Percentiles rank a stretch among this genome's conserved stretches.
Conservation (phyloP, 2,888 invertebrate species). For the Adineta ricciae region DNA sequence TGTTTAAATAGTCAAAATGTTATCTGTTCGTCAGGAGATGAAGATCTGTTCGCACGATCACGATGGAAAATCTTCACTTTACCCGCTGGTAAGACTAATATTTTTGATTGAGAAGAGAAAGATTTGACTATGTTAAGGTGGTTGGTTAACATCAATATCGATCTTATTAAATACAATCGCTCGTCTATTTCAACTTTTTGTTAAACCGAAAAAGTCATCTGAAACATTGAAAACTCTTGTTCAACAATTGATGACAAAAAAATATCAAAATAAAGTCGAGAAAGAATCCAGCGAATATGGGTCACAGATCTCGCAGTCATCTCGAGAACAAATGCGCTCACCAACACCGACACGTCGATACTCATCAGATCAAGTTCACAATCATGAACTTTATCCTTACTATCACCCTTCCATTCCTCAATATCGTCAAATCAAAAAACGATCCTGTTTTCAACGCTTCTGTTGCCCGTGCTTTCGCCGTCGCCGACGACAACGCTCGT, state of each 20-base stretch:
- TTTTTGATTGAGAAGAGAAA: no score
- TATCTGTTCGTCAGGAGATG: background rate
- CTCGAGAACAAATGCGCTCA: background rate
- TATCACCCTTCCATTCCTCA: background rate
- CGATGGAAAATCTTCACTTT: background rate
- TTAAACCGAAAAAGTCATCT: background rate
- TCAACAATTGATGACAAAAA: background rate
- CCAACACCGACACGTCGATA: background rate
- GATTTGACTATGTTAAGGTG: background rate
- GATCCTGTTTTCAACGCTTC: background rate
- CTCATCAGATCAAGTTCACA: background rate
- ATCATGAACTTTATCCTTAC: background rate
- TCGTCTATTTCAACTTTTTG: background rate
- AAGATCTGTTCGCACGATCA: background rate
- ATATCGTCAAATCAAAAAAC: constrained; percentile 3
- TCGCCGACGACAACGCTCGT: background rate
- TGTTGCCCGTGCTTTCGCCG: background rate
- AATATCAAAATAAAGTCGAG: background rate
- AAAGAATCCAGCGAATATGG: background rate
- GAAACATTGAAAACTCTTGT: background rate
- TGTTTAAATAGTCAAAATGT: background rate
- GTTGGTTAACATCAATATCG: background rate
- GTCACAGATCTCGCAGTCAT: background rate
- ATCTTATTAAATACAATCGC: background rate
- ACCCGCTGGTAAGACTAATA: background rate